These are phyloP conservation scores for Sacculina carcini DNA, from an alignment of 2,888 invertebrate genomes.

Conservation along the genomic window DNA sequence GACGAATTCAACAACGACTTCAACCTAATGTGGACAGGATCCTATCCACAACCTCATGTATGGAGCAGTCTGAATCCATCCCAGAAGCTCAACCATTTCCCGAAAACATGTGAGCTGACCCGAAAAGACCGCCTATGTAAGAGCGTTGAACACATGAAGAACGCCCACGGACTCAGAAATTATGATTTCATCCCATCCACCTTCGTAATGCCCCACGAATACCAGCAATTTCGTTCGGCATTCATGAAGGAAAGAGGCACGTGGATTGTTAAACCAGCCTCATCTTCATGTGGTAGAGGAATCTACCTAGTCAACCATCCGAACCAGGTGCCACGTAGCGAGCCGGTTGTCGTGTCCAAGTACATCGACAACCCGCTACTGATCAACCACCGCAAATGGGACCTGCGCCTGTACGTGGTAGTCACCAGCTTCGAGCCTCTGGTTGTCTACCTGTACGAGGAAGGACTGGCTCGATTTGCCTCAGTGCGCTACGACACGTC, in stretches of 20 bases:
- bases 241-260: constrained; percentile 63
- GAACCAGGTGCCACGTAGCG: constrained; percentile 68
- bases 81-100: too few relatives aligned
- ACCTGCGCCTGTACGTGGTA: constrained; percentile 75
- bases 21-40: too few relatives aligned
- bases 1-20: too few relatives aligned
- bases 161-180: constrained; percentile 53
- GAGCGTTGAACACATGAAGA: constrained; percentile 68
- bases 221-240: constrained; percentile 35
- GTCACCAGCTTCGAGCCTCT: constrained; percentile 86
- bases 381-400: constrained; percentile 86
- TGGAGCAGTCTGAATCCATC: too few relatives aligned
- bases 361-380: constrained; percentile 62
- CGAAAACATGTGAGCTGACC: constrained; percentile 77
- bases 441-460: constrained; percentile 78
- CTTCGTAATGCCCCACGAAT: constrained; percentile 72
- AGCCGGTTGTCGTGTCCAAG: constrained; percentile 71
- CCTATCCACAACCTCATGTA: too few relatives aligned
- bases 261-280: constrained; percentile 89
- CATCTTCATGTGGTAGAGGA: constrained; percentile 70
- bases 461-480: constrained; percentile 81
- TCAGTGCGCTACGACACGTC: constrained; percentile 79
- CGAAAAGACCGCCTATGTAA: constrained; percentile 82
- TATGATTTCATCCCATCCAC: constrained; percentile 88
- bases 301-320: constrained; percentile 68